These are phyloP conservation scores for Zosterops borbonicus DNA, from an alignment of 2,113 vertebrate genomes.

Conservation along the genomic window DNA sequence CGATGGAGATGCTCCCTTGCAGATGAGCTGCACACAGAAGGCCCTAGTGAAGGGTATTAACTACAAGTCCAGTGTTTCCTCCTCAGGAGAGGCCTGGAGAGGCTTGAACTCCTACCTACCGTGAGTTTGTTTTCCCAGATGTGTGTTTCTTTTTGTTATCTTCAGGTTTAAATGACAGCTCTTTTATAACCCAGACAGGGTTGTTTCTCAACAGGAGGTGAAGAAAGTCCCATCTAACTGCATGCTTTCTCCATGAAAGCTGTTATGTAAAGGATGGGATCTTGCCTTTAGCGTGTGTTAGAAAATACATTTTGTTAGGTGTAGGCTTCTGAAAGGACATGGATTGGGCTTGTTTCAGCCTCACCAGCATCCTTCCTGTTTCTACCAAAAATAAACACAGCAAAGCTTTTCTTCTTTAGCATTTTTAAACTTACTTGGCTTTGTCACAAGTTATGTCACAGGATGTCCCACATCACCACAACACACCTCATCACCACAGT, in stretches of 20 bases:
- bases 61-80: background rate
- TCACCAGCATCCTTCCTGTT: slow-evolving; percentile 28
- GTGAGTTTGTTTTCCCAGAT: background rate
- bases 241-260: background rate
- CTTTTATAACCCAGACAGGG: background rate
- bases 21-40: background rate
- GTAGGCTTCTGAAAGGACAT: background rate
- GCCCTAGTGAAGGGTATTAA: background rate
- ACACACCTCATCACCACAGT: background rate
- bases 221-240: background rate
- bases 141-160: background rate
- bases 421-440: background rate
- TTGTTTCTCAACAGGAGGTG: background rate
- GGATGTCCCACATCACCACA: slow-evolving; percentile 17
- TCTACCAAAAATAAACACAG: slow-evolving; percentile 20
- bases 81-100: background rate
- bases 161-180: background rate
- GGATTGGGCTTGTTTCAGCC: background rate
- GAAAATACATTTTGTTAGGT: background rate
- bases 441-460: slow-evolving; percentile 13
- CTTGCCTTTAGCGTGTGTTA: background rate
- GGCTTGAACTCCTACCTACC: background rate
- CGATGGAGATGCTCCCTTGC: background rate
- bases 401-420: background rate
- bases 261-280: background rate